Percentiles rank a stretch among this genome's conserved stretches.
phyloP scores from a whole-genome alignment of 2,888 invertebrate species.

The Halictus ligatus region DNA sequence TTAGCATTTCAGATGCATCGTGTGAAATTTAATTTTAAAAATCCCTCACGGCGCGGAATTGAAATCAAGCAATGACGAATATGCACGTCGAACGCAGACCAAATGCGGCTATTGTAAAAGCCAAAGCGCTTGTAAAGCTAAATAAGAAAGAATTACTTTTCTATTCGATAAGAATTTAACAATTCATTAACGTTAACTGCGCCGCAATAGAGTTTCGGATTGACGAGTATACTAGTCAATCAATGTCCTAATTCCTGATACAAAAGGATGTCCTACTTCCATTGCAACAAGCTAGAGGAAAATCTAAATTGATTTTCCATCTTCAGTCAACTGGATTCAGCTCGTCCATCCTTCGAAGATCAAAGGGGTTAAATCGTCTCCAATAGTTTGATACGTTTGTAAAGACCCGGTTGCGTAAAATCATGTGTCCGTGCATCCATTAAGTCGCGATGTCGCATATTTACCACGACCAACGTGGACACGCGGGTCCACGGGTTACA shows the following conservation, averaged over 20 bases:
- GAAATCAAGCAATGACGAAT: too few species aligned
- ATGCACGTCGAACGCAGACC: too few species aligned
- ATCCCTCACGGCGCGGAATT: too few species aligned
- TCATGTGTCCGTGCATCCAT: background rate
- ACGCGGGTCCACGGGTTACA: slow-evolving; percentile 27
- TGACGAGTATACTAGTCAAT: too few species aligned
- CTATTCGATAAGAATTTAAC: too few species aligned
- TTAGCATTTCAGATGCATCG: background rate
- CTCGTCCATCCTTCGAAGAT: background rate
- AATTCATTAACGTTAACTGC: too few species aligned
- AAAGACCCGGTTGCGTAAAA: background rate
- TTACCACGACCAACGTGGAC: slow-evolving; percentile 51
- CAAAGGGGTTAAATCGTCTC: background rate
- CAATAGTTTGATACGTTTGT: background rate
- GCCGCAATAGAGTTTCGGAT: too few species aligned
- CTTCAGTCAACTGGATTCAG: background rate
- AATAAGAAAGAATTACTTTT: too few species aligned
- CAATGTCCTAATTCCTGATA: too few species aligned
- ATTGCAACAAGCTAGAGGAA: background rate
- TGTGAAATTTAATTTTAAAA: too few species aligned
- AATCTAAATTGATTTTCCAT: background rate
- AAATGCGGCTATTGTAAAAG: too few species aligned
- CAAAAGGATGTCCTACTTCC: background rate
- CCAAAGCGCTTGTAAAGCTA: too few species aligned
- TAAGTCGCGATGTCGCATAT: slow-evolving; percentile 35